Base-by-base conservation (phyloP, 37 sponge, comb jelly and placozoan species). In the Eunapius fragilis region DNA sequence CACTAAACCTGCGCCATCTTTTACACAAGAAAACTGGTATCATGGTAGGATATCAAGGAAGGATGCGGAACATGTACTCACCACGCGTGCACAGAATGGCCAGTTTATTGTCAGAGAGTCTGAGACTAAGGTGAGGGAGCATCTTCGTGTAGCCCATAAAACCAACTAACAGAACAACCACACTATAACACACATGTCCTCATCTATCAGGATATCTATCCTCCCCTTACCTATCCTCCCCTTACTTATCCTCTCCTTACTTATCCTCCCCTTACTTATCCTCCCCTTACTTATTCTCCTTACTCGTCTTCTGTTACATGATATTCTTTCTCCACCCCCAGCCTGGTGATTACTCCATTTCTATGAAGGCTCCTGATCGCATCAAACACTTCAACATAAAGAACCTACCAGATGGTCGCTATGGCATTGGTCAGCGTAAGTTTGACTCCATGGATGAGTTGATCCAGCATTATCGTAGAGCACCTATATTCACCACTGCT, bases 281-380 rank as follows among this genome's bases (percentile, higher is more conserved):
- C n/a, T n/a, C n/a, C n/a, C n/a, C n/a, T n/a, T n/a, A n/a, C n/a
- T n/a, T n/a, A n/a, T n/a, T 70, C 32, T 67, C 32, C 69, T 69
- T 80, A 23, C 80, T 10, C 28, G 23, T 67, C 32, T 68, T 31
- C 32, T 33, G 26, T 23, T 31, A 31, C 79, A 34, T n/a, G n/a
- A n/a, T n/a, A n/a, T n/a, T n/a, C n/a, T n/a, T n/a, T n/a, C n/a
- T 48, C 37, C 71, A 33, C 37, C 2, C 69, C 3, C 82, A 96
- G 98, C 91, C 94, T 58, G 98, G 98, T 28, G 95, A 97, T 68
- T 97, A 79, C 78, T 97, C 98, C 0, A 89, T 97, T 71, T 97
- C 98, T 5, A 88, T 97, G 94, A 97, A 97, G 79, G 94, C 98
- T 13, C 90, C 94, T n/a, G 93, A 91, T 33, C 82, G 91, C 80